Percentiles rank a stretch among this genome's conserved stretches.
phyloP scores from a whole-genome alignment of 2,797 vertebrate species.

The Allobates femoralis region DNA sequence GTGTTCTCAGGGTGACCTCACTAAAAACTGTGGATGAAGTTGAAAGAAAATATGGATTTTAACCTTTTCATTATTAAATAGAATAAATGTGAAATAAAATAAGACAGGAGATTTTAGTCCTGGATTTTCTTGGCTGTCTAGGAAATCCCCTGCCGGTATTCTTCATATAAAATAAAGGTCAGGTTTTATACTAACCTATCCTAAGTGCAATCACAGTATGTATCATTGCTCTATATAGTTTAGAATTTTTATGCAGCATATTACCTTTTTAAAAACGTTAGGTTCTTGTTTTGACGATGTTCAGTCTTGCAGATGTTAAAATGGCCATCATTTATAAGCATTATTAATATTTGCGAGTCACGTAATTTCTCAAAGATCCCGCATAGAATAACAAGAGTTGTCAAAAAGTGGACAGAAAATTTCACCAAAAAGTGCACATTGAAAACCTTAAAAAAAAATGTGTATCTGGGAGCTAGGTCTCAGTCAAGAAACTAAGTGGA shows the following conservation, averaged over 20 bases:
- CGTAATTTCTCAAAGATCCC: no score
- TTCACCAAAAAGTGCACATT: no score
- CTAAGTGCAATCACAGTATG: not conserved
- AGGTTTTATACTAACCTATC: not conserved
- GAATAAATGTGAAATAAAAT: slow-evolving; percentile 2
- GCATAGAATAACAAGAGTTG: no score
- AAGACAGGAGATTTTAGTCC: not conserved
- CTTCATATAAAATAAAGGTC: slow-evolving; percentile 34
- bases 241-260: not conserved
- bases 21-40: not conserved
- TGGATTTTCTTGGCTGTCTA: not conserved
- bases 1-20: not conserved
- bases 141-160: slow-evolving; percentile 20
- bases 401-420: no score
- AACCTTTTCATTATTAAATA: not conserved
- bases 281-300: not conserved
- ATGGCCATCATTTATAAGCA: no score
- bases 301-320: no score
- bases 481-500: no score
- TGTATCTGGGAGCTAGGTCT: no score
- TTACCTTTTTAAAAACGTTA: not conserved
- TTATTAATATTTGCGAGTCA: no score
- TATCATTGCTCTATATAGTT: not conserved
- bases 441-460: no score
- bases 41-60: not conserved